phyloP scores from a whole-genome alignment of 2,888 invertebrate species.

The Hypomecis punctinalis region DNA sequence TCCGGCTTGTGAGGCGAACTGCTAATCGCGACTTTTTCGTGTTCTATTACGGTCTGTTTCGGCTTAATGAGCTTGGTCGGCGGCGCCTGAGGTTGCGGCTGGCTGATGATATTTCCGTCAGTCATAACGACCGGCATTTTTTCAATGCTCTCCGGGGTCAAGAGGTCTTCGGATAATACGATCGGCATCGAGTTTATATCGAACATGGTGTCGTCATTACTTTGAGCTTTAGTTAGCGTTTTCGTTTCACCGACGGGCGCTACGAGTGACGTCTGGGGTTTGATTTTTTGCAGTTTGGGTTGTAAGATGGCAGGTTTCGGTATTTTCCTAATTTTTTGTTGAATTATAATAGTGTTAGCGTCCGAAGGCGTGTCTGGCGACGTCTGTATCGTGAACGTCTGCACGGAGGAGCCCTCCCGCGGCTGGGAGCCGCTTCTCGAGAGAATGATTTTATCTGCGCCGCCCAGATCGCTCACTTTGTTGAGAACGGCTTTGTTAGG shows the following conservation, averaged over 20 bases:
- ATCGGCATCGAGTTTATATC: conserved; percentile 92
- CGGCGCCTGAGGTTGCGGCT: conserved; percentile 50
- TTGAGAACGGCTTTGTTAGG: conserved; percentile 68
- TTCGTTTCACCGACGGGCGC: conserved; percentile 60
- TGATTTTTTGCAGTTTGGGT: conserved; percentile 69
- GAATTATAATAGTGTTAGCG: conserved; percentile 71
- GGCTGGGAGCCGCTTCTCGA: conserved; percentile 65
- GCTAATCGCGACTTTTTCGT: conserved; percentile 63
- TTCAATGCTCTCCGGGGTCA: conserved; percentile 88
- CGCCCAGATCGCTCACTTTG: conserved; percentile 62
- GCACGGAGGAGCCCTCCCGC: conserved; percentile 69
- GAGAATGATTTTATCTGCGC: conserved; percentile 75
- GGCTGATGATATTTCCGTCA: conserved; percentile 72
- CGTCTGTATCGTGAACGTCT: conserved; percentile 77
- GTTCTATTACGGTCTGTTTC: conserved; percentile 61
- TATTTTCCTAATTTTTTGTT: conserved; percentile 73
- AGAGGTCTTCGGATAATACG: conserved; percentile 88
- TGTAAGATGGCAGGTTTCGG: conserved; percentile 56
- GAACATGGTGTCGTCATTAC: conserved; percentile 80
- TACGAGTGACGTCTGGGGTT: conserved; percentile 65
- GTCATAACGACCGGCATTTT: conserved; percentile 87
- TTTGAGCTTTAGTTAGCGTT: conserved; percentile 45
- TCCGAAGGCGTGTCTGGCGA: conserved; percentile 66
- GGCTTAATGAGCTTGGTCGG: conserved; percentile 68
- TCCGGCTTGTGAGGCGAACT: conserved; percentile 64